Evolutionary conservation across 2,797 vertebrate genomes (phyloP), one percentile per base, ranked within the genome.

Genomic region (Gila robusta): DNA sequence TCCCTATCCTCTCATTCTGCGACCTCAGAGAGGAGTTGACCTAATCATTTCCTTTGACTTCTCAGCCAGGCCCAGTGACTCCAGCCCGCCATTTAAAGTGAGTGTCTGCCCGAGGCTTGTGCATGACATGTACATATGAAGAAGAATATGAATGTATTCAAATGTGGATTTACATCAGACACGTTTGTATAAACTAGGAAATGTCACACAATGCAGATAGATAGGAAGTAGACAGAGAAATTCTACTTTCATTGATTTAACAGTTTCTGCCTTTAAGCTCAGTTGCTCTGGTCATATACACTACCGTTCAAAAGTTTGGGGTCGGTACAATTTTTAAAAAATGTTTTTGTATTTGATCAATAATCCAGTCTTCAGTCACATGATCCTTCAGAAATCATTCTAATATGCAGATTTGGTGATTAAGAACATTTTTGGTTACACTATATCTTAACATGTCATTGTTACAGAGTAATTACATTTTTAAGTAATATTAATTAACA

Each of bases 11-110:
- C 95, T 99, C 89, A 95, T 99, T 87, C 93, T 99, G 52, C 94
- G 98, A 82, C 97, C 96, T 6, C 97, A 99, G 54, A 96, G 98
- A 0, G 95, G 96, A 0, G 98, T 99, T 0, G 96, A 99, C 91
- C 97, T 99, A 85, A 97, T 99, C 82, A 98, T 99, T 92, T 99
- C 98, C 66, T 99, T 99, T 4, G 98, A 99, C 92, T 99, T 99
- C 88, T 99, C 98, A 32, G 98, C 98, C 1, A 95, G 98, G 59
- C 98, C 98, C 2, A 98, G 98, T 67, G 98, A 99, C 92, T 98
- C 98, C 82, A 99, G 98, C 86, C 98, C 98, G 3, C 98, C 98
- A 0, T 99, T 99, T 90, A 99, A 99, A 96, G 98, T 99, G 90
- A 92, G 94, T 83, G n/a, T 74, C 26, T 79, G 16, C 56, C 41